Evolutionary conservation across 2,888 invertebrate species (phyloP).

Genomic region (Tetragonisca angustula): DNA sequence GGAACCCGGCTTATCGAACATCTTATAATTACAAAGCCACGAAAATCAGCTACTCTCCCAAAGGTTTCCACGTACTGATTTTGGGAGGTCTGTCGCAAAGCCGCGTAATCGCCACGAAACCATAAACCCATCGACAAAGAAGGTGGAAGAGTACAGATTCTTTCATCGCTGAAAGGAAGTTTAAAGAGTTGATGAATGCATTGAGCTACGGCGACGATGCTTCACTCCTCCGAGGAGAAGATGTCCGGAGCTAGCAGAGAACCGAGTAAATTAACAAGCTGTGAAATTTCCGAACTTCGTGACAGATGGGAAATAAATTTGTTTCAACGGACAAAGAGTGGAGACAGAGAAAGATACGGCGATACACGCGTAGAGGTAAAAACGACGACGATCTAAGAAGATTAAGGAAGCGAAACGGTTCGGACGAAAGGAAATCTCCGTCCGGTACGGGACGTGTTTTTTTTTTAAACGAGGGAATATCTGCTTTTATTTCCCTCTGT

Average conservation of each 20-base stretch:
- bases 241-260: background rate
- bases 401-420: background rate
- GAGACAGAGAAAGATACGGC: background rate
- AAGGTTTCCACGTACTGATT: conserved; percentile 16
- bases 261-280: background rate
- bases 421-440: background rate
- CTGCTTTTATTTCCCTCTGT: conserved; percentile 11
- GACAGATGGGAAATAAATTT: background rate
- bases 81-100: background rate
- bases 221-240: background rate
- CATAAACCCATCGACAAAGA: conserved; percentile 6
- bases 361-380: background rate
- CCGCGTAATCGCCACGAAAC: conserved; percentile 16
- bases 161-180: conserved; percentile 16
- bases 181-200: conserved; percentile 20
- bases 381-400: background rate
- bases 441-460: background rate
- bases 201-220: background rate
- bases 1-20: conserved; percentile 5
- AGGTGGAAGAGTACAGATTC: background rate
- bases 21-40: conserved; percentile 7
- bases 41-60: conserved; percentile 5
- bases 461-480: background rate
- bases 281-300: background rate
- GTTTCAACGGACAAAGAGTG: background rate